These are phyloP conservation scores for Pygmarrhopalites habei DNA, from an alignment of 1,140 invertebrate species.

Conservation along the genomic window DNA sequence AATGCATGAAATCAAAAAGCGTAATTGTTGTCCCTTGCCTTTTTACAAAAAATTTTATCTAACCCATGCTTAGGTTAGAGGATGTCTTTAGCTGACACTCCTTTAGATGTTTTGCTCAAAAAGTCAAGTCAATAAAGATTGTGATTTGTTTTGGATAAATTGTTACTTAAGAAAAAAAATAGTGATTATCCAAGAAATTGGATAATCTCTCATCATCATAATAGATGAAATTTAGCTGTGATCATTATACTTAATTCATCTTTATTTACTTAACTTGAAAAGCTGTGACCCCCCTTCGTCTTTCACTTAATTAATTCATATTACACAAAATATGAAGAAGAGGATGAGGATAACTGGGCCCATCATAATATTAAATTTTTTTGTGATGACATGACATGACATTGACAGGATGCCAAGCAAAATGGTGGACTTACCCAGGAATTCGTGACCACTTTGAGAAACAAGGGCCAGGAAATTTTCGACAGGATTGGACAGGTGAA, in stretches of 20 bases:
- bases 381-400: not conserved
- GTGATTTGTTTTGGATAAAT: too few relatives aligned
- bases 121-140: too few relatives aligned
- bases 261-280: slow-evolving; percentile 10
- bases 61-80: not conserved
- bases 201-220: too few relatives aligned
- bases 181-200: too few relatives aligned
- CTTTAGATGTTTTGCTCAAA: too few relatives aligned
- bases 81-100: not conserved
- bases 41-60: too few relatives aligned
- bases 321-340: not conserved
- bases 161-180: too few relatives aligned
- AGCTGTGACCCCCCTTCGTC: not conserved
- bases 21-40: too few relatives aligned
- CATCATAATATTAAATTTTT: too few relatives aligned
- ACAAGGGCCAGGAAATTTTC: slow-evolving; percentile 4
- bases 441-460: slow-evolving; percentile 51
- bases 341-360: not conserved
- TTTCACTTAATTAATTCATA: not conserved
- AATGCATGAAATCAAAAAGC: too few relatives aligned
- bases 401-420: slow-evolving; percentile 31
- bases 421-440: slow-evolving; percentile 41
- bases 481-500: not conserved
- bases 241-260: too few relatives aligned
- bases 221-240: too few relatives aligned